Evolutionary conservation across 1,140 invertebrate species (phyloP).

Genomic region (Laodelphax striatellus): DNA sequence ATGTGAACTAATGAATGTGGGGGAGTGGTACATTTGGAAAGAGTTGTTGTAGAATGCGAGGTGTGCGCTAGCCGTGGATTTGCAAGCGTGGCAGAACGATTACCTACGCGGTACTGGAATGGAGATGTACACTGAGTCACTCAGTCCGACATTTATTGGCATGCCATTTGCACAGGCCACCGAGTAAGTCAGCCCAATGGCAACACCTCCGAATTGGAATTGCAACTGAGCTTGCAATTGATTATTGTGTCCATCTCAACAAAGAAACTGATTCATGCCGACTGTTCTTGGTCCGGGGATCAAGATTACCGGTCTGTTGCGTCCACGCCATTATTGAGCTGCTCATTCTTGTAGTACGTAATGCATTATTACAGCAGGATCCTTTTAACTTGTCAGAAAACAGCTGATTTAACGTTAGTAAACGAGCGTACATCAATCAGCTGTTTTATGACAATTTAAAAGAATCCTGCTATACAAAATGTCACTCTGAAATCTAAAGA

Average conservation of each 20-base stretch:
- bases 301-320: too few relatives aligned
- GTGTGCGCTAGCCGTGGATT: slow-evolving; percentile 40
- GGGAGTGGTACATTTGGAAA: slow-evolving; percentile 4
- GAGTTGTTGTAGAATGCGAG: slow-evolving; percentile 18
- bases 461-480: too few relatives aligned
- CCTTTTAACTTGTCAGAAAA: too few relatives aligned
- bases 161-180: slow-evolving; percentile 95
- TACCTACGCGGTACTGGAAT: slow-evolving; percentile 96
- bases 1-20: neutral
- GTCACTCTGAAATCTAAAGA: too few relatives aligned
- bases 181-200: slow-evolving; percentile 68
- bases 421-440: too few relatives aligned
- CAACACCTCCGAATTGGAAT: neutral
- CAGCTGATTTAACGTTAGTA: too few relatives aligned
- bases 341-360: too few relatives aligned
- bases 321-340: too few relatives aligned
- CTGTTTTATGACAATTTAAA: too few relatives aligned
- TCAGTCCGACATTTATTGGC: slow-evolving; percentile 92
- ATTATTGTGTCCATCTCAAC: neutral
- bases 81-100: slow-evolving; percentile 96
- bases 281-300: too few relatives aligned
- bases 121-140: slow-evolving; percentile 99
- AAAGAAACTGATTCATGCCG: too few relatives aligned
- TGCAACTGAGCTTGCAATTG: neutral
- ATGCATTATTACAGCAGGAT: too few relatives aligned